A percentile compares a stretch with the other conserved stretches of the same genome.
phyloP scores from a whole-genome alignment of 30 jellyfish, hydroid and myxozoan genomes.

The Pelagia noctiluca region DNA sequence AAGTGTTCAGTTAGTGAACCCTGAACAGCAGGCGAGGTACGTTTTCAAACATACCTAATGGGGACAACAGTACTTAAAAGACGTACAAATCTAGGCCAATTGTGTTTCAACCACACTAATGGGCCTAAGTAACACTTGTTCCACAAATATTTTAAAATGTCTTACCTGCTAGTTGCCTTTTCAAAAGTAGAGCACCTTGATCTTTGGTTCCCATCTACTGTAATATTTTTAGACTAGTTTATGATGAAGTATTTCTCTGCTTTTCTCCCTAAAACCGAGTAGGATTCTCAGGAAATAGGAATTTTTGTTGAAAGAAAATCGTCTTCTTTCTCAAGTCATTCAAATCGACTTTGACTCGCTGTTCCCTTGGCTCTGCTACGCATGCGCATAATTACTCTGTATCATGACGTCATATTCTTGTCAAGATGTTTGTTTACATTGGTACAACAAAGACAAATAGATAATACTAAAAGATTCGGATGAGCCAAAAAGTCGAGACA shows the following conservation, averaged over 20 bases:
- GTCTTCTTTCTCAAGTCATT: not conserved
- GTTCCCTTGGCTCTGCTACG: not conserved
- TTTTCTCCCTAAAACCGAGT: not conserved
- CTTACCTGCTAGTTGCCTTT: constrained; percentile 65
- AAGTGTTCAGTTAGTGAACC: too few species aligned
- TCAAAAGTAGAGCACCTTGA: constrained; percentile 66
- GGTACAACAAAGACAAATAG: too few species aligned
- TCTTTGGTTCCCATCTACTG: constrained; percentile 71
- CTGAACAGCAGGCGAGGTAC: too few species aligned
- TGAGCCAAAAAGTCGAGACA: too few species aligned
- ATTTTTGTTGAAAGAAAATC: not conserved
- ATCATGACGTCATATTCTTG: not conserved
- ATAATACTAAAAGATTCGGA: too few species aligned
- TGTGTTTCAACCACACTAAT: too few species aligned
- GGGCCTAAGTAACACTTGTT: too few species aligned
- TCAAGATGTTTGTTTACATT: too few species aligned
- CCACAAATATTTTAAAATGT: too few species aligned
- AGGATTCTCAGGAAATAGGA: not conserved
- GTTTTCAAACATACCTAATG: too few species aligned
- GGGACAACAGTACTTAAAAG: too few species aligned
- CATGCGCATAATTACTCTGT: not conserved
- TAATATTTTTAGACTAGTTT: not conserved
- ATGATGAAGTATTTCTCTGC: constrained; percentile 9
- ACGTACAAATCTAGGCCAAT: too few species aligned
- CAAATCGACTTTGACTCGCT: not conserved